Base-by-base conservation (phyloP, 2,113 vertebrate species). In the Syngnathus floridae region DNA sequence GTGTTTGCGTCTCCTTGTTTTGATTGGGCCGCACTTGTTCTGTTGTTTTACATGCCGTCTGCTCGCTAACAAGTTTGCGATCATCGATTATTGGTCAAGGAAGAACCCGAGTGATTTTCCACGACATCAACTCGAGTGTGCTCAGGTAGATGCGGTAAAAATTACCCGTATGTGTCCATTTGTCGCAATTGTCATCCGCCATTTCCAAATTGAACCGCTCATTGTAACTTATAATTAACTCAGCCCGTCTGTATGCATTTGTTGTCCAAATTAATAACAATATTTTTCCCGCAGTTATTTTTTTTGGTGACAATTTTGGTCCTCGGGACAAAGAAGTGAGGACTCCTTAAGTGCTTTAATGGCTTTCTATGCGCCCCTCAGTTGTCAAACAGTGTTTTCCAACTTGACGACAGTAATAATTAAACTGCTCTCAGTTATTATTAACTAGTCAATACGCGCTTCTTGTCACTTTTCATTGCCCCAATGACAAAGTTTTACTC, bases 1-100 rank as follows among this genome's bases (percentile, higher is more conserved):
- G 52, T 2, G 51, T 63, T 77, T 41, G 51, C 37, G 48, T 70
- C 66, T 67, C 40, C 67, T 73, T 41, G 57, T 40, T 57, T 64
- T 79, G 83, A 83, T 82, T 80, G 75, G 74, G 76, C 71, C 59
- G 4, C 74, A 66, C 59, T 73, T 43, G 4, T 21, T 10, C 36
- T 62, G 48, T 68, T 74, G 22, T 26, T 55, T 55, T 55, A 7
- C 52, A 31, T 31, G 3, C 22, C n/a, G 12, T 11, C 37, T 14
- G 0, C 35, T 58, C 7, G 35, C 56, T n/a, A 2, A 26, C 54
- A 56, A 56, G 13, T 56, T 36, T 56, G 19, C 4, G 7, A 21
- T 48, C 19, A 19, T 48, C 19, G 46, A 48, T 48, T 19, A 7
- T 48, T 48, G 0, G 46, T 19, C 46, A n/a, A 8, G 7, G 17